phyloP scores from a whole-genome alignment of 2,888 invertebrate species.

The Tigriopus californicus region DNA sequence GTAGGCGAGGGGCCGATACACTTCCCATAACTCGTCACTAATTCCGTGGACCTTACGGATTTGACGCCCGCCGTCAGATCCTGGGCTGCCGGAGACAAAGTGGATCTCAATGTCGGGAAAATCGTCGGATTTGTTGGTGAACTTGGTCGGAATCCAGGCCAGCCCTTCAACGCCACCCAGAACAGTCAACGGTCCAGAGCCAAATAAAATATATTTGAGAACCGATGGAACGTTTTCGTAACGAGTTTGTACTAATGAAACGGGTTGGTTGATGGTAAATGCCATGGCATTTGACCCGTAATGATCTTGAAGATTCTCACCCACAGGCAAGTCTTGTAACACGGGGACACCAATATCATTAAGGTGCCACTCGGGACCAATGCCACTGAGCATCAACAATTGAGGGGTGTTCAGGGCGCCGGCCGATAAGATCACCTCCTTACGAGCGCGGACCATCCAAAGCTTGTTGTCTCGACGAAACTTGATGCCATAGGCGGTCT shows the following conservation, averaged over 20 bases:
- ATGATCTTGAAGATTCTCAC: conserved; percentile 73
- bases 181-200: conserved; percentile 59
- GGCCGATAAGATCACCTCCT: conserved; percentile 72
- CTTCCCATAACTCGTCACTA: conserved; percentile 23
- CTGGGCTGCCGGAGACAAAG: conserved; percentile 61
- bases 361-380: conserved; percentile 51
- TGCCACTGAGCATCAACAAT: conserved; percentile 74
- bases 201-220: conserved; percentile 62
- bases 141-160: conserved; percentile 77
- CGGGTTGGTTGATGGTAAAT: conserved; percentile 54
- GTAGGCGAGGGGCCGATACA: conserved; percentile 22
- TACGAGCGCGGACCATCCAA: conserved; percentile 51
- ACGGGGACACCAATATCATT: conserved; percentile 54
- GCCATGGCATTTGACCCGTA: conserved; percentile 66
- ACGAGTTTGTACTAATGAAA: conserved; percentile 57
- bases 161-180: conserved; percentile 72
- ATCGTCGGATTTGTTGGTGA: conserved; percentile 63
- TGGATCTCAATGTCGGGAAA: conserved; percentile 86
- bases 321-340: conserved; percentile 60
- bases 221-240: conserved; percentile 58
- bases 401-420: conserved; percentile 88
- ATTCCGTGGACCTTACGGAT: conserved; percentile 41
- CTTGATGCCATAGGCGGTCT: conserved; percentile 61
- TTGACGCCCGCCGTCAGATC: conserved; percentile 60
- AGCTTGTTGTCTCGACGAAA: conserved; percentile 52